Evolutionary conservation across 2,797 vertebrate species (phyloP), one percentile per base, ranked within the genome.

Genomic region (Numenius phaeopus): DNA sequence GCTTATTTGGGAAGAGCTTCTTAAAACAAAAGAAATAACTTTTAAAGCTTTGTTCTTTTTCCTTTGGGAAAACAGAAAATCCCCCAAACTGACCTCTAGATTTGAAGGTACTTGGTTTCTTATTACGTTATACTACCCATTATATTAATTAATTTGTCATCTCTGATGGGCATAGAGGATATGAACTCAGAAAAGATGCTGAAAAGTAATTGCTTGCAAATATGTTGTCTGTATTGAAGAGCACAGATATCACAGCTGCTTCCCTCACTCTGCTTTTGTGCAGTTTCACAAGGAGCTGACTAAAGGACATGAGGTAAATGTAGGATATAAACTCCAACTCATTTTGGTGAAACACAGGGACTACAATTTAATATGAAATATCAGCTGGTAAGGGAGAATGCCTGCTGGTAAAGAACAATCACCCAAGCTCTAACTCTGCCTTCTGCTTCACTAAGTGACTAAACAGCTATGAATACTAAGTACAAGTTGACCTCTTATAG

Each of bases 221-320:
- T 92, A 95, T 21, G 52, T 89, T 75, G 14, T 86, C 79, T 66
- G 82, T 76, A 91, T 62, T 97, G 97, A 98, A 95, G 91, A 97
- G 81, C 83, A 91, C 87, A 89, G 79, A 92, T 95, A 88, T 46
- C 88, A 96, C 98, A 98, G 97, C 98, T 98, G 98, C 94, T 93
- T 40, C 97, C 97, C 97, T 93, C 87, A 92, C 91, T 89, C 75
- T 83, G 4, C 5, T 87, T 97, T 98, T 98, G 95, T 98, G 71
- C 61, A 85, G 40, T 83, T 54, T 95, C 89, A 97, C 93, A 98
- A 97, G 89, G 62, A 97, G 69, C 83, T 93, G 84, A 87, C 89
- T 94, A 94, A 94, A 93, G 93, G 75, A 95, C 89, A 90, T 64
- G 96, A 98, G 89, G 97, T 96, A 97, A 98, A 96, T 93, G 88